Evolutionary conservation across 1,140 invertebrate genomes (phyloP).

Genomic region (Diabrotica virgifera): DNA sequence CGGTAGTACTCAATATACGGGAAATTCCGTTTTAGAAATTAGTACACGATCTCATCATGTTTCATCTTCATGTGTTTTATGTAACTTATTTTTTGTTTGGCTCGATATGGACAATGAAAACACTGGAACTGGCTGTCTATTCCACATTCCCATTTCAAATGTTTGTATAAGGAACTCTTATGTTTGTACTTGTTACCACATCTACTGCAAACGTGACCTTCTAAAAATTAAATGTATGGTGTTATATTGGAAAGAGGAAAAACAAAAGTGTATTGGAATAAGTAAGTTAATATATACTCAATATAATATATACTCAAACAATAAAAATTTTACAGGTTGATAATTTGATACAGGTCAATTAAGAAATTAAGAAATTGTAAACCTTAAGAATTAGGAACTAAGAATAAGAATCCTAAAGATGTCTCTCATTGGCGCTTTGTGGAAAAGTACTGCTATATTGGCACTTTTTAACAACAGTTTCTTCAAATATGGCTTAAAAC

Average conservation of each 20-base stretch:
- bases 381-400: too few relatives aligned
- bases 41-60: constrained; percentile 1
- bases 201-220: constrained; percentile 48
- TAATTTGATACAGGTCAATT: neutral
- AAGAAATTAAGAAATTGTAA: too few relatives aligned
- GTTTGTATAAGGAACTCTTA: constrained; percentile 51
- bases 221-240: neutral
- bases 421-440: too few relatives aligned
- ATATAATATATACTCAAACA: neutral
- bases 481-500: too few relatives aligned
- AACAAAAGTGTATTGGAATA: neutral
- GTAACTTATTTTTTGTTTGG: constrained; percentile 46
- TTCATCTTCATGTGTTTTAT: constrained; percentile 43
- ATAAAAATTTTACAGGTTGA: neutral
- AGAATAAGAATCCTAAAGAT: too few relatives aligned
- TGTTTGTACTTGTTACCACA: constrained; percentile 58
- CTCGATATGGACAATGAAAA: constrained; percentile 53
- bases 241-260: neutral
- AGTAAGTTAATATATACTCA: neutral
- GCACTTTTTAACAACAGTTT: too few relatives aligned
- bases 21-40: too few relatives aligned
- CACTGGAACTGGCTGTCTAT: constrained; percentile 58
- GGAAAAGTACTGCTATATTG: too few relatives aligned
- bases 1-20: too few relatives aligned
- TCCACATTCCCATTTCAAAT: constrained; percentile 57